Evolutionary conservation across 2,113 vertebrate species (phyloP).

Genomic region (Apodemus sylvaticus): DNA sequence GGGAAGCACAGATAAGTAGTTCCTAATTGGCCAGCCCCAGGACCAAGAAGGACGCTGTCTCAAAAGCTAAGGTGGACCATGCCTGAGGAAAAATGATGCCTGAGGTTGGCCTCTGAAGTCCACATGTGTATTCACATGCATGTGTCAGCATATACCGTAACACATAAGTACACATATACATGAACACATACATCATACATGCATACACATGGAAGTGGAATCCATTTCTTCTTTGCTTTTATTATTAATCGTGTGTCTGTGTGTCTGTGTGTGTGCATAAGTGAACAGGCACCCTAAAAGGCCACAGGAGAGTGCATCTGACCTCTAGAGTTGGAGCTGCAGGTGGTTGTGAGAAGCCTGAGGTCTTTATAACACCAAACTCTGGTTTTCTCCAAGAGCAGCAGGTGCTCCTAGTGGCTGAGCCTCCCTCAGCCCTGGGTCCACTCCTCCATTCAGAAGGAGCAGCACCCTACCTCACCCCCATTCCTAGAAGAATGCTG

Average conservation of each 20-base stretch:
- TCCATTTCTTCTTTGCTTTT: neutral
- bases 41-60: neutral
- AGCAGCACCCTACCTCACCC: neutral
- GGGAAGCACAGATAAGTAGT: neutral
- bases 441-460: no score
- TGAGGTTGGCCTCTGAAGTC: neutral
- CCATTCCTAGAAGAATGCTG: neutral
- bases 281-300: neutral
- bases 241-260: neutral
- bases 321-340: neutral
- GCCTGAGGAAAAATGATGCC: neutral
- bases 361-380: neutral
- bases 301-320: neutral
- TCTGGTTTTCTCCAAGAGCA: neutral
- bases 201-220: neutral
- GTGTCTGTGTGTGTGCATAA: neutral
- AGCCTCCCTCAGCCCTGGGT: neutral
- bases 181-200: neutral
- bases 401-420: neutral
- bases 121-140: neutral
- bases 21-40: neutral
- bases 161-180: neutral
- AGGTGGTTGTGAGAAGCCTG: neutral
- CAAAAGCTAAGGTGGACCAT: neutral
- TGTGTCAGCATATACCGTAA: neutral